Evolutionary conservation across 2,113 vertebrate species (phyloP).

Genomic region (Mustela lutreola): DNA sequence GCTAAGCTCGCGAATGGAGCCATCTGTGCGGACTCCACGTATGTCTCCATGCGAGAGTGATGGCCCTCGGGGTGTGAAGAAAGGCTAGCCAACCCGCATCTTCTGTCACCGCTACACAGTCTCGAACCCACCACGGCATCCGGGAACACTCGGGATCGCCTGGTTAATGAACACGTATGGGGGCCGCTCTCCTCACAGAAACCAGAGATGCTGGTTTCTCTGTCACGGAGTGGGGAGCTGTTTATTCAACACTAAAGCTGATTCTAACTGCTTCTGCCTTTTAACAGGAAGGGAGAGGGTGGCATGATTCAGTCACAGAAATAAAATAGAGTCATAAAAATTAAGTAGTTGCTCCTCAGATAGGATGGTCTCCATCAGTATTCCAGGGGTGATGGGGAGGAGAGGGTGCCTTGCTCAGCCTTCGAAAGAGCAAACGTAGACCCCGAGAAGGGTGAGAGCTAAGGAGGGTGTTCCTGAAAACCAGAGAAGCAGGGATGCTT

Average conservation of each 20-base stretch:
- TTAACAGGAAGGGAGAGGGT: not conserved
- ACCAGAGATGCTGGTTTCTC: not conserved
- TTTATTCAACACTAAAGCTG: not conserved
- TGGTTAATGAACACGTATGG: not conserved
- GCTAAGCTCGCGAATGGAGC: not conserved
- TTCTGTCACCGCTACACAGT: not conserved
- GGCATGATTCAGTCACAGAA: not conserved
- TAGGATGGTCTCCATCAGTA: not conserved
- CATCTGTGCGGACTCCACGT: not conserved
- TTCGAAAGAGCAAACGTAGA: not conserved
- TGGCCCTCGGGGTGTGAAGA: fast-evolving
- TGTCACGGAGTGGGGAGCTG: not conserved
- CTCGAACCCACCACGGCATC: not conserved
- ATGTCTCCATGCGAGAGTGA: not conserved
- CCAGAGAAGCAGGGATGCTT: not conserved
- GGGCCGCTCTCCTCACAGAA: not conserved
- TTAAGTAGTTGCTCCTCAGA: not conserved
- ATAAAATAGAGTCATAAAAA: not conserved
- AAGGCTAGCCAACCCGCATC: not conserved
- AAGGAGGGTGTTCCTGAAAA: not conserved
- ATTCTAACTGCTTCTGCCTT: not conserved
- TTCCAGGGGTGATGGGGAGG: not conserved
- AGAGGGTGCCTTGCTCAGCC: not conserved
- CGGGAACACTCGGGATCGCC: not conserved
- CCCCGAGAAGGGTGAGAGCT: not conserved